These are phyloP conservation scores for Aleiodes leptofemur DNA, from an alignment of 2,888 invertebrate species.

Conservation along the genomic window DNA sequence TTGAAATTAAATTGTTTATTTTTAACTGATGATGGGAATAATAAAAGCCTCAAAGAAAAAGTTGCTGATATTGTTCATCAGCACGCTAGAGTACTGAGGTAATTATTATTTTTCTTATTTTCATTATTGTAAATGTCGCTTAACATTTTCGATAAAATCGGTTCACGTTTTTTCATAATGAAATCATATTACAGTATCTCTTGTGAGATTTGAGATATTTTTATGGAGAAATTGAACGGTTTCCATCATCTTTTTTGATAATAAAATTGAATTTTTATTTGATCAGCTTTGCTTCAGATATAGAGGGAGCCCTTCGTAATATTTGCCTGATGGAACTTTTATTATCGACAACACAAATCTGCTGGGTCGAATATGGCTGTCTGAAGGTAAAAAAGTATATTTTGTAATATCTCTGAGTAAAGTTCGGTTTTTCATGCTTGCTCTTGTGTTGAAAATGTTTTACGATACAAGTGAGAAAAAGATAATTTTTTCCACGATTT, in stretches of 20 bases:
- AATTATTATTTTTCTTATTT: slow-evolving; percentile 54
- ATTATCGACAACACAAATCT: slow-evolving; percentile 68
- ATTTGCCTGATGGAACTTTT: slow-evolving; percentile 67
- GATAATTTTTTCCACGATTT: too few relatives aligned
- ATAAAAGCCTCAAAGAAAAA: neutral
- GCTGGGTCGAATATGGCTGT: slow-evolving; percentile 67
- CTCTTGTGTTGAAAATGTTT: too few relatives aligned
- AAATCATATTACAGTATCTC: too few relatives aligned
- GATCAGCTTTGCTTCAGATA: slow-evolving; percentile 61
- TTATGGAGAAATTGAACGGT: neutral
- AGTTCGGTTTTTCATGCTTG: neutral
- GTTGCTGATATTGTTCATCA: slow-evolving; percentile 48
- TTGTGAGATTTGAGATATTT: too few relatives aligned
- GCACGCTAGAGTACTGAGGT: slow-evolving; percentile 57
- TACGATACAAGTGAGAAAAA: too few relatives aligned
- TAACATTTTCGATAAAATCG: too few relatives aligned
- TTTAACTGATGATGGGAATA: neutral
- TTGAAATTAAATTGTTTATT: slow-evolving; percentile 45
- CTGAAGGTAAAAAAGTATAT: slow-evolving; percentile 60
- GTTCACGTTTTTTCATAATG: too few relatives aligned
- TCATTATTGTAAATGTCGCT: too few relatives aligned
- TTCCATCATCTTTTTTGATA: too few relatives aligned
- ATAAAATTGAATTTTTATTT: too few relatives aligned
- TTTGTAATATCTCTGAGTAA: neutral
- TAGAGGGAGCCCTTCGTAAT: slow-evolving; percentile 63